Base-by-base conservation (phyloP, 2,797 vertebrate species). In the Buceros bicornis region DNA sequence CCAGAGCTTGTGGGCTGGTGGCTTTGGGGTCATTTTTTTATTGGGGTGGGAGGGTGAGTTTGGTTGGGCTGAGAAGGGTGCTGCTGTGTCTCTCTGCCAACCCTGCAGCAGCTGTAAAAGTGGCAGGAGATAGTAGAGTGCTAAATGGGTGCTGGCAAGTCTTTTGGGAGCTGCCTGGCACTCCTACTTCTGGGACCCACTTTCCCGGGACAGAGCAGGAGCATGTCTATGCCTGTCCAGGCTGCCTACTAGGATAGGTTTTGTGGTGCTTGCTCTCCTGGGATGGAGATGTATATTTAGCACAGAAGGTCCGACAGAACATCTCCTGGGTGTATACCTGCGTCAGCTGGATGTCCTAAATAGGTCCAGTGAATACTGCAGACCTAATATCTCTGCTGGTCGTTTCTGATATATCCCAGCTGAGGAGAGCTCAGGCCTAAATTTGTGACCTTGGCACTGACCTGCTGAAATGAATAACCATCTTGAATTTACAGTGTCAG, bases 131-230 rank as follows among this genome's bases (percentile, higher is more conserved):
- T 61, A 74, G 54, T 0, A 26, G 33, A 42, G n/a, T 24, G 13
- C 37, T 70, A 16, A 0, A 0, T 28, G 21, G 47, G 56, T 3
- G 4, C 28, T 22, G n/a, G 15, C 4, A 10, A 90, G 26, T 11
- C 25, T 35, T 74, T 60, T 35, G 50, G 43, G 60, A 86, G 60
- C 64, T 80, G 29, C 12, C 25, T 72, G 67, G 17, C 26, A 33
- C 8, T 50, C 29, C 40, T 58, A 71, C 8, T 20, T 25, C 29
- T 16, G 19, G 58, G 25, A 58, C 2, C 20, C 5, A 4, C 48
- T 66, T 53, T 43, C 26, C 24, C 17, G 29, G 12, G 13, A 65
- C 0, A 0, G 60, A 60, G 43, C 31, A 73, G 56, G 24, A 93
- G 0, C 3, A 1, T 54, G 47, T 29, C 47, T 43, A 6, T 19